Percentiles rank a stretch among this genome's conserved stretches.
These are phyloP conservation scores for Spheniscus mendiculus DNA, from an alignment of 2,113 vertebrate genomes.

Conservation along the genomic window DNA sequence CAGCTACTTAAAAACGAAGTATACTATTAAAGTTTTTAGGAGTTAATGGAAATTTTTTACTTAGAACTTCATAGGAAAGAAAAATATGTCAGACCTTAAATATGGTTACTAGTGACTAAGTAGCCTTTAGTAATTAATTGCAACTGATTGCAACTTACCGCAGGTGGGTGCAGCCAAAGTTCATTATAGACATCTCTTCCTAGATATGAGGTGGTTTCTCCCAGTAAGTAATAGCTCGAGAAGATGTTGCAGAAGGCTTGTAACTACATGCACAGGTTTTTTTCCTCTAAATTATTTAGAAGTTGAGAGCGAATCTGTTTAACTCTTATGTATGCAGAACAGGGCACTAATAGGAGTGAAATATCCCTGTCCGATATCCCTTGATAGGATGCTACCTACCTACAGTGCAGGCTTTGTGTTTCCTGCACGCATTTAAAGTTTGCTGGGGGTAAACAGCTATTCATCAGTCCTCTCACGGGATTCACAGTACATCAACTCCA, in stretches of 20 bases:
- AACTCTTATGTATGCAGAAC: not conserved
- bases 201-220: not conserved
- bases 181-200: not conserved
- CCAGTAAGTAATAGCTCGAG: not conserved
- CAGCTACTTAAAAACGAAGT: not conserved
- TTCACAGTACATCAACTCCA: constrained; percentile 8
- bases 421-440: not conserved
- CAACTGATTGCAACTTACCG: not conserved
- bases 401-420: not conserved
- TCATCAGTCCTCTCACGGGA: not conserved
- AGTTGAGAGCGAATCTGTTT: not conserved
- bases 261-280: not conserved
- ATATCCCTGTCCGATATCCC: rapidly evolving
- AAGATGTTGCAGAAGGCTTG: not conserved
- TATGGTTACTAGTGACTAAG: not conserved
- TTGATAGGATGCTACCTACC: not conserved
- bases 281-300: not conserved
- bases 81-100: constrained; percentile 33
- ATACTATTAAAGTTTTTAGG: not conserved
- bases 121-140: constrained; percentile 35
- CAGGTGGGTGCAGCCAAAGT: not conserved
- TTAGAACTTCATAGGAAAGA: not conserved
- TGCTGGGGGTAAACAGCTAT: not conserved
- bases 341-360: not conserved
- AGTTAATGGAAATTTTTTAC: not conserved